phyloP scores from a whole-genome alignment of 2,888 invertebrate genomes.

The Rapana venosa region DNA sequence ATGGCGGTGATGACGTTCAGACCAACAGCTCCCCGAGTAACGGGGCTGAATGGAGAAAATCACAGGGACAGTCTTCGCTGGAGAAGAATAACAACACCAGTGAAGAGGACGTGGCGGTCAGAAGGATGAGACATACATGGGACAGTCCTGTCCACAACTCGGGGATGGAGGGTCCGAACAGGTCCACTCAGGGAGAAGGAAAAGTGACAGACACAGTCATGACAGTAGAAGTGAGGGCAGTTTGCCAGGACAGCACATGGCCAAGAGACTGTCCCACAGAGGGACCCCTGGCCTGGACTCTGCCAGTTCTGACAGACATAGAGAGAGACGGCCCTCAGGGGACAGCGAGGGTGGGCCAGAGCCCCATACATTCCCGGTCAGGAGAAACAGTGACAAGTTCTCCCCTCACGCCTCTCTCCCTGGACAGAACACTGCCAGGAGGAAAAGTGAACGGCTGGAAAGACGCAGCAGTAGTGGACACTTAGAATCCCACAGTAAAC shows the following conservation, averaged over 20 bases:
- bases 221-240: neutral
- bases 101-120: neutral
- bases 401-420: neutral
- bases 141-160: neutral
- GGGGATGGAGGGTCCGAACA: neutral
- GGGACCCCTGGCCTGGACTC: neutral
- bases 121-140: neutral
- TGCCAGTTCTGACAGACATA: neutral
- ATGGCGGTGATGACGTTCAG: conserved; percentile 1
- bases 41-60: neutral
- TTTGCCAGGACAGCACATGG: neutral
- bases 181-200: neutral
- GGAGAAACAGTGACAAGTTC: neutral
- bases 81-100: neutral
- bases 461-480: neutral
- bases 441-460: conserved; percentile 7
- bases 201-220: neutral
- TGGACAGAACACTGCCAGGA: neutral
- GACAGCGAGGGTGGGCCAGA: neutral
- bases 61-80: neutral
- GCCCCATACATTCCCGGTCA: neutral
- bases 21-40: neutral
- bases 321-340: neutral
- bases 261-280: neutral
- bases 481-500: neutral